phyloP scores from a whole-genome alignment of 2,888 invertebrate species.

The Gibbula magus region DNA sequence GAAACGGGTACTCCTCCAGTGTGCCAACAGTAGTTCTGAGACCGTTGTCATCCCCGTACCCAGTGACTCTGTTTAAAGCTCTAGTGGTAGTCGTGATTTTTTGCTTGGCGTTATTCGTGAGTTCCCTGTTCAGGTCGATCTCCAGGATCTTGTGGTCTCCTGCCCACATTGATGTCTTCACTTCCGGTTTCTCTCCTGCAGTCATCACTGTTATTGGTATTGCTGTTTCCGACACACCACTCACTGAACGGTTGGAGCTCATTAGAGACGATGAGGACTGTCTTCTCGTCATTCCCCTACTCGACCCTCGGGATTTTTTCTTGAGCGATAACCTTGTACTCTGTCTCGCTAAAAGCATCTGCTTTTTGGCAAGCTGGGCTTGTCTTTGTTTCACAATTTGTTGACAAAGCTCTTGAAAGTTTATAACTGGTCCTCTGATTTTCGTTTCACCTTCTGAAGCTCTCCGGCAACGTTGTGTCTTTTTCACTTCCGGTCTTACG shows the following conservation, averaged over 20 bases:
- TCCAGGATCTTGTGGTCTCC: constrained; percentile 60
- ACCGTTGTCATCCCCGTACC: constrained; percentile 58
- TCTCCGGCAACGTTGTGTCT: constrained; percentile 19
- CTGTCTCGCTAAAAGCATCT: constrained; percentile 32
- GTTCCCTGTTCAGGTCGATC: constrained; percentile 58
- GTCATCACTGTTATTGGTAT: neutral
- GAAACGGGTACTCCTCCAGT: constrained; percentile 57
- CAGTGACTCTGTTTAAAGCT: constrained; percentile 59
- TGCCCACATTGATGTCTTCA: constrained; percentile 53
- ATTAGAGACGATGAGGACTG: neutral
- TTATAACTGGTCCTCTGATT: constrained; percentile 43
- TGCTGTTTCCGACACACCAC: neutral
- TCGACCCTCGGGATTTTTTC: neutral
- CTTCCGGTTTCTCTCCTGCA: constrained; percentile 36
- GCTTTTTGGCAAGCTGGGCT: constrained; percentile 27
- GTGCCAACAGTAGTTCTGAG: constrained; percentile 42
- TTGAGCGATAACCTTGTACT: constrained; percentile 15
- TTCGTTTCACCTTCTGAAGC: constrained; percentile 45
- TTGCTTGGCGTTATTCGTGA: constrained; percentile 49
- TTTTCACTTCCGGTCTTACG: constrained; percentile 23
- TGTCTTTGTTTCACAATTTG: constrained; percentile 41
- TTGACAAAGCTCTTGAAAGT: constrained; percentile 52
- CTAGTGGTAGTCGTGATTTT: constrained; percentile 46
- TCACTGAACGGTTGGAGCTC: constrained; percentile 10
- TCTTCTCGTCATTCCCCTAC: neutral